Percentiles rank a stretch among this genome's conserved stretches.
phyloP scores from a whole-genome alignment of 2,113 vertebrate genomes.

The Gnathonemus echidnorhynchus region DNA sequence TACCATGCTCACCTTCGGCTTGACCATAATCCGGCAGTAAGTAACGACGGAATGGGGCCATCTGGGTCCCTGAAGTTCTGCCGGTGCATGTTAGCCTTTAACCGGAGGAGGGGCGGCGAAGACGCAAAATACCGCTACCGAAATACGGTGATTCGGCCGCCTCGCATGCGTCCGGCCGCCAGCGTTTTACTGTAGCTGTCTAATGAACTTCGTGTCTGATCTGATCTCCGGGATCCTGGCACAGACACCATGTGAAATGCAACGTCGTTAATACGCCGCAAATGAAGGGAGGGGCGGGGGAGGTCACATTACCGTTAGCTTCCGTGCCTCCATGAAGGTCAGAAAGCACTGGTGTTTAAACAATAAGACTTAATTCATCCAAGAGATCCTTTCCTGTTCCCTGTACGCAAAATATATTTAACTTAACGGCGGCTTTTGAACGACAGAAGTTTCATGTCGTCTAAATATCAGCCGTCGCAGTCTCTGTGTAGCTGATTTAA shows the following conservation, averaged over 20 bases:
- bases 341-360: neutral
- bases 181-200: neutral
- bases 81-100: neutral
- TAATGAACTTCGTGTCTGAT: neutral
- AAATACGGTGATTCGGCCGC: neutral
- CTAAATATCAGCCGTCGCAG: neutral
- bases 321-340: neutral
- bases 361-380: neutral
- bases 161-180: neutral
- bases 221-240: neutral
- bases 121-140: neutral
- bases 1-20: conserved; percentile 56
- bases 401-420: neutral
- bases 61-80: neutral
- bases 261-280: neutral
- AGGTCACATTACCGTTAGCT: neutral
- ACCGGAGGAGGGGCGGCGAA: neutral
- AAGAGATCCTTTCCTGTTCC: neutral
- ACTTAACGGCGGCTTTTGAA: neutral
- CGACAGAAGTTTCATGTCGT: neutral
- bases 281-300: neutral
- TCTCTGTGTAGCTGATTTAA: neutral
- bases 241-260: neutral
- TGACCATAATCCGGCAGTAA: conserved; percentile 64
- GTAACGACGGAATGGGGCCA: conserved; percentile 23